Evolutionary conservation across 2,888 invertebrate genomes (phyloP).

Genomic region (Ganaspis brasiliensis): DNA sequence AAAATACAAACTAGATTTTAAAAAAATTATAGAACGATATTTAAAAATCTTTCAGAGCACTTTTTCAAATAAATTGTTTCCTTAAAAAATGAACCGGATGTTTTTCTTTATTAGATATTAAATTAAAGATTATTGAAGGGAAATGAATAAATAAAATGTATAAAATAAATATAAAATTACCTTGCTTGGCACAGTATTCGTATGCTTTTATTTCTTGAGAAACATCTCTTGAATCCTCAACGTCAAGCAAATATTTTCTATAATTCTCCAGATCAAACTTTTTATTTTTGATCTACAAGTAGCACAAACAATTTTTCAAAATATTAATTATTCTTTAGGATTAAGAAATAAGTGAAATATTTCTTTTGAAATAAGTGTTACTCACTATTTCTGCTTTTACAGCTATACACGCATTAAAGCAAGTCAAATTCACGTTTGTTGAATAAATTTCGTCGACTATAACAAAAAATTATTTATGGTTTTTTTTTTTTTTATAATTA

Average conservation of each 20-base stretch:
- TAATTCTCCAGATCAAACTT: conserved; percentile 32
- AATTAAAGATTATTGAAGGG: too few species aligned
- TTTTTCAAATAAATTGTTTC: too few species aligned
- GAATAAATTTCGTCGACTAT: conserved; percentile 27
- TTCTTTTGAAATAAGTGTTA: neutral
- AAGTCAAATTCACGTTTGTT: conserved; percentile 19
- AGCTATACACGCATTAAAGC: conserved; percentile 31
- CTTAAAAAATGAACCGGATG: too few species aligned
- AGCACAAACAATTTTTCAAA: neutral
- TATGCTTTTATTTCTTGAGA: neutral
- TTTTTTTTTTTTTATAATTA: too few species aligned
- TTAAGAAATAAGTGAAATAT: too few species aligned
- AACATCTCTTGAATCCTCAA: neutral
- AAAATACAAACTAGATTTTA: too few species aligned
- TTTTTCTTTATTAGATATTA: too few species aligned
- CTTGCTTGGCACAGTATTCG: neutral
- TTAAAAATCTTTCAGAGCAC: too few species aligned
- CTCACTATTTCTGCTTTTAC: conserved; percentile 26
- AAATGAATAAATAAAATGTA: too few species aligned
- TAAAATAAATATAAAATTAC: neutral
- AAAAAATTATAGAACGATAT: too few species aligned
- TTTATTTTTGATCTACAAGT: conserved; percentile 12
- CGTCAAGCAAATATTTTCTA: conserved; percentile 1
- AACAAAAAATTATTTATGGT: neutral
- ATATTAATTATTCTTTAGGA: neutral